Evolutionary conservation across 1,140 invertebrate genomes (phyloP).

Genomic region (Solenopsis invicta): DNA sequence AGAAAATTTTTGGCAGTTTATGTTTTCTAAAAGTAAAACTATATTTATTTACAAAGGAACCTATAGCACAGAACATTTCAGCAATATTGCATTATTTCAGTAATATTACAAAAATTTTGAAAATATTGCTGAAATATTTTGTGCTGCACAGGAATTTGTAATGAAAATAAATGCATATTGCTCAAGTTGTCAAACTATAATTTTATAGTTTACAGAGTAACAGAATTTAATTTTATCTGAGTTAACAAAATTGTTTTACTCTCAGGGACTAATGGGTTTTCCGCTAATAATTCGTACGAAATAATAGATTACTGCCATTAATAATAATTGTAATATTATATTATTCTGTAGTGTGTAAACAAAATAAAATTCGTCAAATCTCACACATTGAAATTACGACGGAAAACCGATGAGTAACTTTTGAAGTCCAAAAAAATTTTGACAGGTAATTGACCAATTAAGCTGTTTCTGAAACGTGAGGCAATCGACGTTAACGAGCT

Average conservation of each 20-base stretch:
- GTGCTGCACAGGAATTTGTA: neutral
- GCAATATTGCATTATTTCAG: too few relatives aligned
- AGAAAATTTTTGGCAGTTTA: neutral
- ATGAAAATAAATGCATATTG: neutral
- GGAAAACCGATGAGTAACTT: neutral
- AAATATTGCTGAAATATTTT: too few relatives aligned
- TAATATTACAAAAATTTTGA: too few relatives aligned
- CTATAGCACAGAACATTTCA: too few relatives aligned
- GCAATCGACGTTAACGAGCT: conserved; percentile 55
- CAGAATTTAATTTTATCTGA: neutral
- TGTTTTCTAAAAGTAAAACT: neutral
- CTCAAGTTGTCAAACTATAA: neutral
- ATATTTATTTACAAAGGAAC: neutral
- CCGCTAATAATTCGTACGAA: neutral
- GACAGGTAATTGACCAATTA: conserved; percentile 52
- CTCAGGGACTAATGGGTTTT: neutral
- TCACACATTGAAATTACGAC: conserved; percentile 1
- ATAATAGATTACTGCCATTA: neutral
- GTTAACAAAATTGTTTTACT: neutral
- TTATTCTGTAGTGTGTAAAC: neutral
- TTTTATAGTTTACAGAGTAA: neutral
- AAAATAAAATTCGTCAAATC: conserved; percentile 1
- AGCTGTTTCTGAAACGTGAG: conserved; percentile 33
- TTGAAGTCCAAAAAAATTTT: neutral
- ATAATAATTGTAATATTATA: neutral